Percentiles rank a stretch among this genome's conserved stretches.
Conservation (phyloP, 2,888 invertebrate species). For the Caenorhabditis sinica region DNA sequence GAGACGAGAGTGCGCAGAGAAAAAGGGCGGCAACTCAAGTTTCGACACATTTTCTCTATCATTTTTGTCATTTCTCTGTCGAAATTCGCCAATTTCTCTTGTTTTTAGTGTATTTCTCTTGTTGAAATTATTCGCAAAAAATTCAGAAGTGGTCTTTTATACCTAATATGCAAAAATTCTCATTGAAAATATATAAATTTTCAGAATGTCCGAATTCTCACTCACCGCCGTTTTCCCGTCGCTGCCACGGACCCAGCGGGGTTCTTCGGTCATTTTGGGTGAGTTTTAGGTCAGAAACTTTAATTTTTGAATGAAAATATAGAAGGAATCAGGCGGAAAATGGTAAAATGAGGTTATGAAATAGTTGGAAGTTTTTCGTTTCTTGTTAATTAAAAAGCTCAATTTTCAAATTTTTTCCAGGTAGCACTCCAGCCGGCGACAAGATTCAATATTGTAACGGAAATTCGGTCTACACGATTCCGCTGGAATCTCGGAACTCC, state of each 20-base stretch:
- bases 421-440: conserved; percentile 95
- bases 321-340: not conserved
- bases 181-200: not conserved
- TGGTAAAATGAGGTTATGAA: not conserved
- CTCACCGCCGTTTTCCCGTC: conserved; percentile 88
- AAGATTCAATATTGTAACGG: conserved; percentile 98
- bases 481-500: conserved; percentile 88
- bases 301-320: not conserved
- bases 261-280: conserved; percentile 92
- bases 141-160: too few species aligned
- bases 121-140: not conserved
- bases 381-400: not conserved
- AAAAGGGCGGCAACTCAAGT: conserved; percentile 17
- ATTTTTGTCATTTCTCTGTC: not conserved
- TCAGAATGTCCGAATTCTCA: conserved; percentile 35
- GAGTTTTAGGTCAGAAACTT: not conserved
- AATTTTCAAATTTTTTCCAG: conserved; percentile 27
- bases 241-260: conserved; percentile 94
- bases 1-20: not conserved
- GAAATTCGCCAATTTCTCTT: not conserved
- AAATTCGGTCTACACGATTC: conserved; percentile 96
- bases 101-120: not conserved
- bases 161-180: not conserved
- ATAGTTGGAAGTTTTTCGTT: not conserved
- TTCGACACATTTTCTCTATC: not conserved